phyloP scores from a whole-genome alignment of 2,113 vertebrate species.

The Mobula hypostoma region DNA sequence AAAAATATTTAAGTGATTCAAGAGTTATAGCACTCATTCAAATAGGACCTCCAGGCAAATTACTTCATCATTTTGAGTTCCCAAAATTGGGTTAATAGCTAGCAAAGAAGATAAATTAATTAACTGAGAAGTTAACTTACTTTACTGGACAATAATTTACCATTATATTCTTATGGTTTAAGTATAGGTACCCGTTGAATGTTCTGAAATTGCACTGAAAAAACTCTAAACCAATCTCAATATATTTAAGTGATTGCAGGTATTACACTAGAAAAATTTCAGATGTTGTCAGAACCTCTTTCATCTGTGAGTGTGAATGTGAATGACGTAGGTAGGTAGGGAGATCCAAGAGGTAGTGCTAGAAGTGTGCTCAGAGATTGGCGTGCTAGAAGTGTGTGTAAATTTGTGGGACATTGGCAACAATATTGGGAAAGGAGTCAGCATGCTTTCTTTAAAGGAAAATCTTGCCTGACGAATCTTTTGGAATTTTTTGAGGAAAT shows the following conservation, averaged over 20 bases:
- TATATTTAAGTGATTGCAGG: background rate
- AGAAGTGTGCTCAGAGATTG: too few relatives aligned
- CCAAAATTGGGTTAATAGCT: background rate
- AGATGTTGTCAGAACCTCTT: background rate
- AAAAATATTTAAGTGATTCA: background rate
- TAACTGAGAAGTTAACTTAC: background rate
- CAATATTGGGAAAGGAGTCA: too few relatives aligned
- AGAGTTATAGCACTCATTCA: background rate
- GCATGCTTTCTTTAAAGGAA: too few relatives aligned
- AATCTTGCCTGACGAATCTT: too few relatives aligned
- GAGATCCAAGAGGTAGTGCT: too few relatives aligned
- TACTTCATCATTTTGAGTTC: background rate
- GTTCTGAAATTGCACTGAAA: background rate
- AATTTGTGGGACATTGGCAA: too few relatives aligned
- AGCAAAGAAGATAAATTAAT: background rate
- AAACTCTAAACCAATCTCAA: background rate
- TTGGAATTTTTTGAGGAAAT: too few relatives aligned
- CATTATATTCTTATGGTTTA: background rate
- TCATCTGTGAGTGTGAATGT: too few relatives aligned
- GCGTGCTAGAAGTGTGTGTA: too few relatives aligned
- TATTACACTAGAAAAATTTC: background rate
- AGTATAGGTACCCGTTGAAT: background rate
- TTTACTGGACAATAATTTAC: background rate
- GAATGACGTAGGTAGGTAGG: too few relatives aligned
- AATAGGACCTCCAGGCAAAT: background rate